Evolutionary conservation across 1,140 invertebrate genomes (phyloP).

Genomic region (Pseudomyrmex dendroicus): DNA sequence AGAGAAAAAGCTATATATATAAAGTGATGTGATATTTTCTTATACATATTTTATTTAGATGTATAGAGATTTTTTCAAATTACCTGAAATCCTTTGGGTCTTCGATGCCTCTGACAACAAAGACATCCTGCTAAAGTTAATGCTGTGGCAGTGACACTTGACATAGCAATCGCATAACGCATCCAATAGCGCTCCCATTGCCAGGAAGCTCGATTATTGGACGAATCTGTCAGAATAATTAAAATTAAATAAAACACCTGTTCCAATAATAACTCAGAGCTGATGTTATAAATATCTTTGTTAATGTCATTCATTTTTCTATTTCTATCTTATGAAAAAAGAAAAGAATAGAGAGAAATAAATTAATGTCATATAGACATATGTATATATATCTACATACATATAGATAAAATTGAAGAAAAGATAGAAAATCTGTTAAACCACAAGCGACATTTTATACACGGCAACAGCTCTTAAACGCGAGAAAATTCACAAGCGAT

Average conservation of each 20-base stretch:
- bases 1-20: conserved; percentile 35
- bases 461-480: background rate
- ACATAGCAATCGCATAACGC: conserved; percentile 75
- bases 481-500: conserved; percentile 1
- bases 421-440: background rate
- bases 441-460: background rate
- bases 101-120: conserved; percentile 80
- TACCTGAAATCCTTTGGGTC: conserved; percentile 83
- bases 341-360: background rate
- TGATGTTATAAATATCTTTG: background rate
- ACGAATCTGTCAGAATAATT: conserved; percentile 65
- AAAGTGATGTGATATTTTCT: conserved; percentile 13
- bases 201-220: conserved; percentile 55
- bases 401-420: background rate
- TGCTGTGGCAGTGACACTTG: conserved; percentile 77
- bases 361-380: too few relatives aligned
- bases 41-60: background rate
- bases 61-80: background rate
- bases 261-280: background rate
- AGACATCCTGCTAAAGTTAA: conserved; percentile 81
- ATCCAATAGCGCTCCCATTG: conserved; percentile 80
- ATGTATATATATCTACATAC: background rate
- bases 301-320: background rate
- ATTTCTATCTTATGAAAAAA: background rate
- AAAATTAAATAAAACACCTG: conserved; percentile 55